Percentiles rank a stretch among this genome's conserved stretches.
Conservation (phyloP, 2,888 invertebrate genomes). For the Acholoe squamosa region DNA sequence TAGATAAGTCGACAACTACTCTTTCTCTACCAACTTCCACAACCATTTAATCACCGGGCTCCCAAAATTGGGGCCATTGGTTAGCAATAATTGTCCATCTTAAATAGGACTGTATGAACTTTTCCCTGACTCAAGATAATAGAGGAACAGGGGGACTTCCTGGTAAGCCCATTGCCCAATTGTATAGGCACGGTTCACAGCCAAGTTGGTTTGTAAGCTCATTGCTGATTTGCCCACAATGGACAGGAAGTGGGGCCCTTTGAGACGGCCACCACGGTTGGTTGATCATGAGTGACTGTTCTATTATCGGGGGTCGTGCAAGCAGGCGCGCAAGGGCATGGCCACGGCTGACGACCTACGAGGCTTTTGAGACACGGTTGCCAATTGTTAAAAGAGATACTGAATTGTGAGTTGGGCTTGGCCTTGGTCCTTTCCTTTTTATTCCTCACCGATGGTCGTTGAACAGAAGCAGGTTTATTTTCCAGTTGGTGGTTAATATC, state of each 20-base stretch:
- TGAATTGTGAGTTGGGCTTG: constrained; percentile 14
- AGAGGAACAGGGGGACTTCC: constrained; percentile 2
- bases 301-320: constrained; percentile 19
- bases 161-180: neutral
- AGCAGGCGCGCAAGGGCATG: neutral
- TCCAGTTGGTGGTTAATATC: too few relatives aligned
- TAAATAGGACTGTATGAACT: neutral
- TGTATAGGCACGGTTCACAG: neutral
- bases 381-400: neutral
- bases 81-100: neutral
- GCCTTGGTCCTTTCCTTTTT: too few relatives aligned
- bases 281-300: constrained; percentile 37
- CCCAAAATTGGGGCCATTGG: too few relatives aligned
- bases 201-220: neutral
- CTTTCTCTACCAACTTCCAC: too few relatives aligned
- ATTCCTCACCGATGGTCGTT: too few relatives aligned
- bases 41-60: too few relatives aligned
- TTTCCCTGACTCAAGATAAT: constrained; percentile 5
- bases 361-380: neutral
- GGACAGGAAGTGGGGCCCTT: constrained; percentile 43
- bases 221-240: constrained; percentile 47
- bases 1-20: too few relatives aligned
- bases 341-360: neutral
- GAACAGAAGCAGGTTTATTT: too few relatives aligned
- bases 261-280: constrained; percentile 33